Conservation (phyloP, 92 coral and sea anemone species). For the Metridium senile region DNA sequence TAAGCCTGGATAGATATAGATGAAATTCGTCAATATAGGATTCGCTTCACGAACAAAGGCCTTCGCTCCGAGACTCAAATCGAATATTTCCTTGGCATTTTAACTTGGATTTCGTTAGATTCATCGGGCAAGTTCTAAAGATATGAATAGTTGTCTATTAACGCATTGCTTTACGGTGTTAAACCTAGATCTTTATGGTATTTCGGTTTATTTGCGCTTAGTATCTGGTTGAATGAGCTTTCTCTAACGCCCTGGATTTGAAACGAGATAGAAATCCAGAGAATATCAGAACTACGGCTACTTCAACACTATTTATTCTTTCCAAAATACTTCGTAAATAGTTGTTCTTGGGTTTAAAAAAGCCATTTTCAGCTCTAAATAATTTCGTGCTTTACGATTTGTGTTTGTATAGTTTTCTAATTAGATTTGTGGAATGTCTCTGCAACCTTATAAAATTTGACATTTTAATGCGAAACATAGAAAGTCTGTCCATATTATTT, state of each 20-base stretch:
- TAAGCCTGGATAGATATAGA: neutral
- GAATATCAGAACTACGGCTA: neutral
- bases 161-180: neutral
- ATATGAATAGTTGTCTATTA: too few relatives aligned
- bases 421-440: conserved; percentile 20
- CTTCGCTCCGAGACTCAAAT: conserved; percentile 11
- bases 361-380: neutral
- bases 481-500: neutral
- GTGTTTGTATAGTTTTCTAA: conserved; percentile 11
- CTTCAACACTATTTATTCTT: neutral
- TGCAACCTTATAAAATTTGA: neutral
- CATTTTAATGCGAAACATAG: neutral
- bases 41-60: conserved; percentile 30
- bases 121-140: too few relatives aligned
- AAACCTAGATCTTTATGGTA: conserved; percentile 3
- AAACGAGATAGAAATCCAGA: neutral
- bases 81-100: conserved; percentile 13
- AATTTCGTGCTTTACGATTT: neutral
- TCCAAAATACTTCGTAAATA: neutral
- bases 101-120: neutral
- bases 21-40: neutral
- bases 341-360: neutral
- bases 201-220: conserved; percentile 11
- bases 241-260: conserved; percentile 12
- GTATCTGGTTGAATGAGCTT: conserved; percentile 4